These are phyloP conservation scores for Malacosoma neustria DNA, from an alignment of 2,888 invertebrate species.

Conservation along the genomic window DNA sequence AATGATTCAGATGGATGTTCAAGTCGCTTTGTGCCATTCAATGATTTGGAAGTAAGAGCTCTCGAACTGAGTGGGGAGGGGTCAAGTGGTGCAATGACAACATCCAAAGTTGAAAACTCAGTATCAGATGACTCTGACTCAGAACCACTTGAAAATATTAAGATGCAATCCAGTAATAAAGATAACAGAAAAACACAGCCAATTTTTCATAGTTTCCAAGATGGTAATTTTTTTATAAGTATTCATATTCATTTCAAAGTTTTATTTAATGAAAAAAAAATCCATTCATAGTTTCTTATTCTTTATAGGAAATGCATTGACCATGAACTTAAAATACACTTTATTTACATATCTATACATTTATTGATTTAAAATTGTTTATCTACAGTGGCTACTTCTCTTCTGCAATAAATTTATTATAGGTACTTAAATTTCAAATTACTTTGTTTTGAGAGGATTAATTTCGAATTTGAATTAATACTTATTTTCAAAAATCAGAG, in stretches of 20 bases:
- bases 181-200: slow-evolving; percentile 13
- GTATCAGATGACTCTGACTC: slow-evolving; percentile 44
- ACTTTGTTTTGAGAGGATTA: too few relatives aligned
- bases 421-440: too few relatives aligned
- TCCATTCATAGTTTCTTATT: not conserved
- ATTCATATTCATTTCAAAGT: not conserved
- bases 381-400: too few relatives aligned
- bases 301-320: too few relatives aligned
- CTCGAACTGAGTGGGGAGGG: slow-evolving; percentile 43
- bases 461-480: too few relatives aligned
- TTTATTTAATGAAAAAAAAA: not conserved
- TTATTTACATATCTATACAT: too few relatives aligned
- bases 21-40: slow-evolving; percentile 43
- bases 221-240: not conserved
- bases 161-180: slow-evolving; percentile 15
- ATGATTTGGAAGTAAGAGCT: slow-evolving; percentile 54
- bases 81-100: slow-evolving; percentile 19
- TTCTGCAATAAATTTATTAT: too few relatives aligned
- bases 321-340: too few relatives aligned
- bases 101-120: slow-evolving; percentile 34
- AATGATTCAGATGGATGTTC: slow-evolving; percentile 27
- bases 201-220: slow-evolving; percentile 7
- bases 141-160: slow-evolving; percentile 36
- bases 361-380: too few relatives aligned
- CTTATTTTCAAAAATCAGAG: too few relatives aligned